Evolutionary conservation across 92 coral and sea anemone genomes (phyloP), one percentile per base, ranked within the genome.

Genomic region (Actinernus sp.): DNA sequence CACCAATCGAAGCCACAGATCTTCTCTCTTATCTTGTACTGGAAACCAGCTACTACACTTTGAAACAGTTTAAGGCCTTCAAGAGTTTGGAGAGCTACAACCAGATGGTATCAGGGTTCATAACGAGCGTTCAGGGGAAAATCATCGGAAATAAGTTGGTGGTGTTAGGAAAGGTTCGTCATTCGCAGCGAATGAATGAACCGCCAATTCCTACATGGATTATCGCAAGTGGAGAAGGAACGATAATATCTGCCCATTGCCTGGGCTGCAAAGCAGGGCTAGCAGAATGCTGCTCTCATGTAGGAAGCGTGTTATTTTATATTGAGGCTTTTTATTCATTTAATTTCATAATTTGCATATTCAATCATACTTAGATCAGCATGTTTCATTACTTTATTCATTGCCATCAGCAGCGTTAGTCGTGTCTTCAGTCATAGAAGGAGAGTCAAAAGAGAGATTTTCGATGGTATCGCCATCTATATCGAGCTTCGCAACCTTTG

Each of bases 181-280:
- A n/a, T n/a, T n/a, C n/a, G n/a, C n/a, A n/a, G n/a, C n/a, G n/a
- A 32, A 78, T 78, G 85, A 78, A 58, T 58, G 85, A 78, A 31
- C 26, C 82, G 30, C 63, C 55, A 48, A 30, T 61, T 28, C 50
- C 57, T 17, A 45, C 73, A 12, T 81, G 88, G 88, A 81, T 81
- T 48, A 63, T 81, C n/a, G 76, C 80, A 29, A 46, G 38, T 45
- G 46, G 62, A 26, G 80, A 71, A 23, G 79, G 80, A 40, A 71
- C 57, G 17, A 53, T 81, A 29, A 18, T 64, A 21, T 81, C 81
- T 39, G n/a, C n/a, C n/a, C n/a, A n/a, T n/a, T n/a, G n/a, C n/a
- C n/a, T n/a, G n/a, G n/a, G n/a, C n/a, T n/a, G 82, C 76, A 68
- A 78, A 78, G 77, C 77, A 36, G 77, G 85, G 26, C 71, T 78